phyloP scores from a whole-genome alignment of 2,113 vertebrate genomes.

The Spermophilus dauricus region DNA sequence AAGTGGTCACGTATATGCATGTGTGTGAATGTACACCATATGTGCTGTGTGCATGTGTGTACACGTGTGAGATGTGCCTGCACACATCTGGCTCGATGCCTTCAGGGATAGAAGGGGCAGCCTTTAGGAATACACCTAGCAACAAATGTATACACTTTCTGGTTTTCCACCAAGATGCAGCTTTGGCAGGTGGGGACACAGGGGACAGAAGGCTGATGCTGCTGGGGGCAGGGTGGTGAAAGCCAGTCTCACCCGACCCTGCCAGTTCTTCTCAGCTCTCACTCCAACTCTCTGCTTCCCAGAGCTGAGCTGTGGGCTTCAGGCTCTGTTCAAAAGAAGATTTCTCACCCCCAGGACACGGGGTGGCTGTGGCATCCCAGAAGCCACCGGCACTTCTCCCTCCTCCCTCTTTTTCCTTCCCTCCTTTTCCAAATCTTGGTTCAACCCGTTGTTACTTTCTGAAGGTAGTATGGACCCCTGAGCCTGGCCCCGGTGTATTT shows the following conservation, averaged over 20 bases:
- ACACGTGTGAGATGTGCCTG: neutral
- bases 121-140: neutral
- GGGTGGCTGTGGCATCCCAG: neutral
- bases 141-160: neutral
- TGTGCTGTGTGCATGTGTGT: neutral
- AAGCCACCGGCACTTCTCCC: neutral
- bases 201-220: neutral
- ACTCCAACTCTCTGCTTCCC: neutral
- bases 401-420: neutral
- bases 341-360: neutral
- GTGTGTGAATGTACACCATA: too few species aligned
- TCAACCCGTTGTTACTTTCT: conserved; percentile 79
- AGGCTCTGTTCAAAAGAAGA: neutral
- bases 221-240: neutral
- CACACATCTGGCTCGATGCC: neutral
- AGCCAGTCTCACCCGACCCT: neutral
- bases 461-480: neutral
- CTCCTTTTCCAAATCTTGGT: neutral
- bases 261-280: neutral
- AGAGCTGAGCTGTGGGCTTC: neutral
- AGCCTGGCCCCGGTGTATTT: neutral
- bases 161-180: neutral
- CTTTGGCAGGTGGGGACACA: neutral
- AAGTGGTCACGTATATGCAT: neutral
- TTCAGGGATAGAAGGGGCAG: neutral